Evolutionary conservation across 2,888 invertebrate genomes (phyloP).

Genomic region (Strigamia transsilvanica): DNA sequence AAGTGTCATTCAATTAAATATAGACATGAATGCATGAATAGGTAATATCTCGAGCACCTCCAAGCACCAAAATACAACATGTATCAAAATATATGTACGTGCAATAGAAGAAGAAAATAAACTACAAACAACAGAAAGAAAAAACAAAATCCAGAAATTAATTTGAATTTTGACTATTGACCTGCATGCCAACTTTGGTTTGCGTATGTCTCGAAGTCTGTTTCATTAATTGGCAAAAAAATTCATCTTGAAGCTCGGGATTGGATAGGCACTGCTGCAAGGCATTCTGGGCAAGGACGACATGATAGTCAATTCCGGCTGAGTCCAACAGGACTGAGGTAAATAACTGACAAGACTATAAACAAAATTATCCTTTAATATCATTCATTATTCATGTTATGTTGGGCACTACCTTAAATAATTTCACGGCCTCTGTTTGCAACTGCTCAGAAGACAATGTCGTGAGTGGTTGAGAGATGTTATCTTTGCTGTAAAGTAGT

Average conservation of each 20-base stretch:
- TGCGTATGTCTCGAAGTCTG: slow-evolving; percentile 90
- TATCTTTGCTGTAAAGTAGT: slow-evolving; percentile 88
- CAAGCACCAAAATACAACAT: slow-evolving; percentile 15
- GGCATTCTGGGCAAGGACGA: slow-evolving; percentile 95
- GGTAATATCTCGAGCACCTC: slow-evolving; percentile 25
- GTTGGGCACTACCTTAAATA: slow-evolving; percentile 78
- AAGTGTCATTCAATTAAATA: slow-evolving; percentile 23
- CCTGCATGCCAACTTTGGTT: slow-evolving; percentile 83
- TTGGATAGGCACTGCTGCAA: slow-evolving; percentile 90
- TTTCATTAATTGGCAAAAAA: slow-evolving; percentile 88
- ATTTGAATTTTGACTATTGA: slow-evolving; percentile 60
- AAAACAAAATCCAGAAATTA: not conserved
- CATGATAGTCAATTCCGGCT: slow-evolving; percentile 96
- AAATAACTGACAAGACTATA: slow-evolving; percentile 91
- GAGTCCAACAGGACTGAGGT: slow-evolving; percentile 95
- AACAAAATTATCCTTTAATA: slow-evolving; percentile 34
- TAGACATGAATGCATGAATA: not conserved
- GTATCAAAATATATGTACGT: not conserved
- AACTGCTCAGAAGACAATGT: slow-evolving; percentile 87
- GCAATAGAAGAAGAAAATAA: not conserved
- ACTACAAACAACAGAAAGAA: not conserved
- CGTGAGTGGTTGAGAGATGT: slow-evolving; percentile 86
- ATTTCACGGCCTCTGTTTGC: slow-evolving; percentile 89
- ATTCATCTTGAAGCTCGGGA: slow-evolving; percentile 90
- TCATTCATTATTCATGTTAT: not conserved